Evolutionary conservation across 2,888 invertebrate species (phyloP).

Genomic region (Lycia hirtaria): DNA sequence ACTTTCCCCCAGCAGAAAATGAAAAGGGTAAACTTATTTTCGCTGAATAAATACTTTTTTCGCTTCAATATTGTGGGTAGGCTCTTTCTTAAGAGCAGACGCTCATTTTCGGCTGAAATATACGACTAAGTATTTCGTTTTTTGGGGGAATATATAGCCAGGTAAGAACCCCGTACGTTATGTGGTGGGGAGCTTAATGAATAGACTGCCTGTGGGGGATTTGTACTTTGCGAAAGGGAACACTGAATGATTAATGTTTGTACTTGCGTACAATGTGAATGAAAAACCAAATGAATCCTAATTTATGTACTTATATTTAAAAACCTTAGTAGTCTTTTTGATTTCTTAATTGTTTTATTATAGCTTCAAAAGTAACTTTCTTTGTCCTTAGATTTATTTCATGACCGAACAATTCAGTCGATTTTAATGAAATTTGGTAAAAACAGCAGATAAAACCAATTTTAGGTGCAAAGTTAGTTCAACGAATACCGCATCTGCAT

Average conservation of each 20-base stretch:
- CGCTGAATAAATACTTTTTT: constrained; percentile 32
- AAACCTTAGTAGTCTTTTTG: too few relatives aligned
- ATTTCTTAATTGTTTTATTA: too few relatives aligned
- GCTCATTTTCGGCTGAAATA: constrained; percentile 44
- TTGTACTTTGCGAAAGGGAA: constrained; percentile 4
- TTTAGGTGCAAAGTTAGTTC: too few relatives aligned
- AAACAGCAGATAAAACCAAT: too few relatives aligned
- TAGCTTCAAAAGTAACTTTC: too few relatives aligned
- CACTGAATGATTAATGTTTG: constrained; percentile 1
- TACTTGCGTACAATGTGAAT: too few relatives aligned
- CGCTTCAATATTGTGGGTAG: constrained; percentile 33
- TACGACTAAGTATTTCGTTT: constrained; percentile 41
- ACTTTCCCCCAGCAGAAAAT: constrained; percentile 11
- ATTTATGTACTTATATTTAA: too few relatives aligned
- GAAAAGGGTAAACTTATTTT: constrained; percentile 26
- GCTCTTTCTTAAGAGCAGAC: constrained; percentile 37
- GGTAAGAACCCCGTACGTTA: constrained; percentile 33
- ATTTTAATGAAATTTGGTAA: too few relatives aligned
- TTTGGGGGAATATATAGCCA: constrained; percentile 33
- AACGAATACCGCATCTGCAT: neutral
- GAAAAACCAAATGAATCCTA: too few relatives aligned
- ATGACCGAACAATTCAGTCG: too few relatives aligned
- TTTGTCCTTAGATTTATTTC: too few relatives aligned
- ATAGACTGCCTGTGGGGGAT: constrained; percentile 6
- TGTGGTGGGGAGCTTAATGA: constrained; percentile 16